Base-by-base conservation (phyloP, 2,888 invertebrate genomes). In the Cantharis rustica region DNA sequence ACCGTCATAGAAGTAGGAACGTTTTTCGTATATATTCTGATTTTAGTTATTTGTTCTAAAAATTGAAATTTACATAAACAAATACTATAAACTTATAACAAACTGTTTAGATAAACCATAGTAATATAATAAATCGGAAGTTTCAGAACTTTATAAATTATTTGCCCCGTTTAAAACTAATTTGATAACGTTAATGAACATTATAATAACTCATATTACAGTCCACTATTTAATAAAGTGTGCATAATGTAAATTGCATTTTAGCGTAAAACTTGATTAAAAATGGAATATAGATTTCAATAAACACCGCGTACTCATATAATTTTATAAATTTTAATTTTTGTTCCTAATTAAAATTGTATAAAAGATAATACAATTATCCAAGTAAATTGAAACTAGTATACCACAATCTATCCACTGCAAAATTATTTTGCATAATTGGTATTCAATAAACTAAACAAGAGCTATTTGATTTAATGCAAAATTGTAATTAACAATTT, bases 321-420 rank as follows among this genome's bases (percentile, higher is more conserved):
- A 75, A 75, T 66, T 75, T 75, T 75, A 47, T 71, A 75, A 70
- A 66, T 75, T 71, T 70, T 64, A 70, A 71, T 75, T 75, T 75
- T 69, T 74, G 23, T 61, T 20, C 75, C 47, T 73, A 63, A 75
- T 80, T 77, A 75, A 68, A 77, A 77, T 78, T 80, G 80, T 73
- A 76, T 73, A 75, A 76, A 75, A 72, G 78, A 80, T 79, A 79
- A 79, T 78, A 72, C 75, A 76, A 80, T 81, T 81, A 81, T 79
- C 75, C 70, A 81, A 77, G 78, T 75, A 78, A 81, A 81, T 81
- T 81, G 78, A 80, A 80, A 77, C 72, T 72, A 74, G 73, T 75
- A 75, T 61, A 64, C 64, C 64, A 66, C 64, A 66, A 66, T n/a
- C 64, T n/a, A 16, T 66, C 23, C 64, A 20, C 20, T n/a, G n/a